Evolutionary conservation across 2,797 vertebrate species (phyloP), one percentile per base, ranked within the genome.

Genomic region (Anguilla anguilla): DNA sequence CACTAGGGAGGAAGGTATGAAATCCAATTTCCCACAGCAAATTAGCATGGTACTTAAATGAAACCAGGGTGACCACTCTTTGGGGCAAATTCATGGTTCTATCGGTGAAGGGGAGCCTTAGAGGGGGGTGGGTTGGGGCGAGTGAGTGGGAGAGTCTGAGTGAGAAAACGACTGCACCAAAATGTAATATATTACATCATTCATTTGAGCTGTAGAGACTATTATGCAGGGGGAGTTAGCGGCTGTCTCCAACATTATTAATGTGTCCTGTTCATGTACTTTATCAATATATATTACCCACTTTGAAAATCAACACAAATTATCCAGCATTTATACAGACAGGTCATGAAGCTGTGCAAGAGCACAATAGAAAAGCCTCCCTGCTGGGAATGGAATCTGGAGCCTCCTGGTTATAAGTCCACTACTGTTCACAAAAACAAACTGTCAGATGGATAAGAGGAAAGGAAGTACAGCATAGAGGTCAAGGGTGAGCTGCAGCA

Each of bases 281-380:
- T 59, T 59, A 19, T 59, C 57, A 59, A 59, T 59, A 59, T 59
- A 59, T 59, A 59, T 59, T 59, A 19, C 15, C 57, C 57, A 59
- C 57, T 59, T 59, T 17, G 17, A 59, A 17, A 17, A 55, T 55
- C 53, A 59, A 59, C 15, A 17, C 3, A 69, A 28, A 69, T 69
- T 69, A 69, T 69, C 64, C 57, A 59, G 57, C 64, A 69, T 69
- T 69, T 69, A 28, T n/a, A 69, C 64, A 69, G 64, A 69, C 10
- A 11, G 64, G n/a, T n/a, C n/a, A n/a, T 69, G 22, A 69, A 28
- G 22, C 6, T 69, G 28, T 15, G 35, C 31, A 31, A 31, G 28
- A 35, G 69, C 31, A 74, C 28, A 74, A 15, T 17, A 35, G 31
- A 31, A 74, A 15, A 35, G 11, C 28, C 69, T 17, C 69, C 64